A percentile compares a stretch with the other conserved stretches of the same genome.
phyloP scores from a whole-genome alignment of 2,113 vertebrate genomes.

The Chiloscyllium plagiosum region DNA sequence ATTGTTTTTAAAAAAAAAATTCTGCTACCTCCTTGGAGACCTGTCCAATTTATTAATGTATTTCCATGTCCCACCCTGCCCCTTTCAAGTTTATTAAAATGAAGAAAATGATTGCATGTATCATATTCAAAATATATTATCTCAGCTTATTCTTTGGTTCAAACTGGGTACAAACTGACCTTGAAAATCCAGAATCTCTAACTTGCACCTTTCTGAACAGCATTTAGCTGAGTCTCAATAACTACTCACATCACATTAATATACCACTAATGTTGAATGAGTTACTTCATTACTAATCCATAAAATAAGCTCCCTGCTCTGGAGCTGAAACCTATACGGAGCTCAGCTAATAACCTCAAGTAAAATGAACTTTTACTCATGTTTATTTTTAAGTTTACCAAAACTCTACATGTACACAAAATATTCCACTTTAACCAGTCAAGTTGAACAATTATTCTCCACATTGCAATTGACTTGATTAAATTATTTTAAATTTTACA shows the following conservation, averaged over 20 bases:
- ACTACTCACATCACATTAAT: neutral
- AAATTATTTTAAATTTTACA: conserved; percentile 35
- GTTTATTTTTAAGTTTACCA: conserved; percentile 34
- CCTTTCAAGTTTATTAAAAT: neutral
- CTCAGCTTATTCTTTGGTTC: neutral
- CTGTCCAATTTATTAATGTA: no score
- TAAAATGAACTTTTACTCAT: neutral
- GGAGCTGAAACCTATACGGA: neutral
- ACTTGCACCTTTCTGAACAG: neutral
- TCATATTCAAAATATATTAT: neutral
- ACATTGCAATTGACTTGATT: conserved; percentile 27
- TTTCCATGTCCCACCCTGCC: no score
- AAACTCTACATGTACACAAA: conserved; percentile 34
- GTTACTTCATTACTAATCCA: neutral
- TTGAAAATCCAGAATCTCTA: neutral
- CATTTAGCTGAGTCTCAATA: neutral
- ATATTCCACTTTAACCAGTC: conserved; percentile 33
- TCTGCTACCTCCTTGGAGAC: neutral
- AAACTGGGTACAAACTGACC: neutral
- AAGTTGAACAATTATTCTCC: conserved; percentile 18
- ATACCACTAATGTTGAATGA: neutral
- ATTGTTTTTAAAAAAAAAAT: neutral
- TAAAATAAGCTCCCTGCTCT: neutral
- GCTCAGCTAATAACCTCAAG: neutral
- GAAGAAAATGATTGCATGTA: neutral